phyloP scores from a whole-genome alignment of 1,140 invertebrate species.

The Drosophila parabipectinata region DNA sequence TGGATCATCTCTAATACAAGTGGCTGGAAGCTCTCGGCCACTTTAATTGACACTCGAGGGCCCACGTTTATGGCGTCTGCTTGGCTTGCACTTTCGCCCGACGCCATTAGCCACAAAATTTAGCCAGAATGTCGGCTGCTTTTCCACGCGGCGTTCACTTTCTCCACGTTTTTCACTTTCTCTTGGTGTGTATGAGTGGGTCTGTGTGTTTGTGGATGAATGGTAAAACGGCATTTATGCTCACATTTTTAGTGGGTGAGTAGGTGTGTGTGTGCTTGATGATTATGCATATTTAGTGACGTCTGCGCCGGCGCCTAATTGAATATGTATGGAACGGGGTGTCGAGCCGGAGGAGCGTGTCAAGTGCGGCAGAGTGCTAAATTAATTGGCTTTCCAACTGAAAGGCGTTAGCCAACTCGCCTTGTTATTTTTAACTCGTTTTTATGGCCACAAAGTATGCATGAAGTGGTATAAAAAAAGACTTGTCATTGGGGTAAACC shows the following conservation, averaged over 20 bases:
- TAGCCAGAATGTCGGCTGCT: constrained; percentile 35
- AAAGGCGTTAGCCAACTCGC: constrained; percentile 4
- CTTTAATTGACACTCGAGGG: constrained; percentile 75
- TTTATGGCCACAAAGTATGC: constrained; percentile 4
- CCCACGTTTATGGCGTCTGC: constrained; percentile 67
- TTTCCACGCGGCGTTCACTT: constrained; percentile 6
- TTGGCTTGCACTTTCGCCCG: constrained; percentile 69
- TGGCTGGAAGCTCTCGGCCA: constrained; percentile 33
- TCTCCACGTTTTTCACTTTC: background rate
- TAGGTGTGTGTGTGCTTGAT: constrained; percentile 33
- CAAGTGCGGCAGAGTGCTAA: constrained; percentile 51
- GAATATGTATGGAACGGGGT: constrained; percentile 50
- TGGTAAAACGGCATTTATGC: constrained; percentile 65
- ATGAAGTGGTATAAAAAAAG: constrained; percentile 4
- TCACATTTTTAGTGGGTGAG: constrained; percentile 25
- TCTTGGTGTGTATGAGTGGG: background rate
- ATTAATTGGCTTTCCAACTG: constrained; percentile 58
- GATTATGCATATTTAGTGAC: constrained; percentile 73
- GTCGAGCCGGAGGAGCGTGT: constrained; percentile 18
- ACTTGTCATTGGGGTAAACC: background rate
- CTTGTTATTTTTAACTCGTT: constrained; percentile 31
- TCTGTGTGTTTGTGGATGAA: constrained; percentile 9
- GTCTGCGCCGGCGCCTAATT: constrained; percentile 67
- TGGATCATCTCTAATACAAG: constrained; percentile 47
- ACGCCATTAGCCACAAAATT: constrained; percentile 64